phyloP scores from a whole-genome alignment of 2,113 vertebrate species.

The Uria aalge region DNA sequence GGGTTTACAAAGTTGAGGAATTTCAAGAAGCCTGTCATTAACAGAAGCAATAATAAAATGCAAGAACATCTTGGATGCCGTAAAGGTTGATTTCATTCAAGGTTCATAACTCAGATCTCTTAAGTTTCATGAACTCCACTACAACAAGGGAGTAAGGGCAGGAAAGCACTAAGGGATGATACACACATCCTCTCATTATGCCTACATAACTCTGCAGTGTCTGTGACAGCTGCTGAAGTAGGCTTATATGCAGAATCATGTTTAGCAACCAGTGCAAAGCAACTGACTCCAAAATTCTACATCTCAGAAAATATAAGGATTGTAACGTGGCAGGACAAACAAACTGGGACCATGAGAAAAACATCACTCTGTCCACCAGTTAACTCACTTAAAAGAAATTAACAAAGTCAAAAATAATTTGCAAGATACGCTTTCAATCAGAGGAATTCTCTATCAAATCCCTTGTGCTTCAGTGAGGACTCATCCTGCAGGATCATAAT shows the following conservation, averaged over 20 bases:
- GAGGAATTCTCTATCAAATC: background rate
- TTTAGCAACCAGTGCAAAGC: background rate
- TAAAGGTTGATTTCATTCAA: background rate
- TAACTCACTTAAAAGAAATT: background rate
- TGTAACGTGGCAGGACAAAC: background rate
- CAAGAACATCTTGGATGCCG: background rate
- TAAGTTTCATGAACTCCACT: background rate
- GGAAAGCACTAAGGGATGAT: background rate
- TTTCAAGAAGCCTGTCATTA: background rate
- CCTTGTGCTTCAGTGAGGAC: background rate
- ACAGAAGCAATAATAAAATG: background rate
- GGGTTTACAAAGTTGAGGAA: fast-evolving
- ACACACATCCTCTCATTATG: background rate
- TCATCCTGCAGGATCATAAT: background rate
- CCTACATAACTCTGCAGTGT: background rate
- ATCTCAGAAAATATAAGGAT: background rate
- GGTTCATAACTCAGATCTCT: background rate
- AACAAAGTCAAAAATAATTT: background rate
- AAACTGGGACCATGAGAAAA: background rate
- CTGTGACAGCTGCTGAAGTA: background rate
- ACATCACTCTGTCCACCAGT: background rate
- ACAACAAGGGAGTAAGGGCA: background rate
- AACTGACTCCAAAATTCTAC: background rate
- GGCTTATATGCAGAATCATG: background rate
- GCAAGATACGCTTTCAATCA: fast-evolving